Evolutionary conservation across 2,113 vertebrate genomes (phyloP).

Genomic region (Collichthys lucidus): DNA sequence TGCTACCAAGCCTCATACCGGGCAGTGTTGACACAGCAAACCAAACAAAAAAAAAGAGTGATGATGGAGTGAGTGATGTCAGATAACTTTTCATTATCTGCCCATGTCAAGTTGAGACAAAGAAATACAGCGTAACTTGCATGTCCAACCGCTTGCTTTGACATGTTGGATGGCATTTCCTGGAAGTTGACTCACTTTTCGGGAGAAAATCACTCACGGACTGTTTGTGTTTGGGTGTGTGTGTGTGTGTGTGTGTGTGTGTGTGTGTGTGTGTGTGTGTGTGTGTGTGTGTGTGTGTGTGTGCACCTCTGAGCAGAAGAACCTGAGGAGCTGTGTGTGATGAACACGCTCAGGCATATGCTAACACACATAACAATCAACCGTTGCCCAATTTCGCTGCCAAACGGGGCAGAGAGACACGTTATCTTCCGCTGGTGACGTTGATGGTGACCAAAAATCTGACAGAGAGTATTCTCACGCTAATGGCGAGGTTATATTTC

Average conservation of each 20-base stretch:
- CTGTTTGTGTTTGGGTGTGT: background rate
- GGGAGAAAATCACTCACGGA: background rate
- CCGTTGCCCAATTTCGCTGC: conserved; percentile 34
- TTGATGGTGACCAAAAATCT: background rate
- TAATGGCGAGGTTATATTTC: background rate
- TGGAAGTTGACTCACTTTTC: background rate
- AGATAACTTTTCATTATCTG: background rate
- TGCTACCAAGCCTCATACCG: background rate
- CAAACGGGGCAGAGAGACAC: background rate
- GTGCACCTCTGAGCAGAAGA: conserved; percentile 38
- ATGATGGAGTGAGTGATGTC: background rate
- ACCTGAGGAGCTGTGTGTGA: conserved; percentile 55
- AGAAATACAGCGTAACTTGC: background rate
- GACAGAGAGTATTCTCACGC: background rate
- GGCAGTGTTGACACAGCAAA: conserved; percentile 37
- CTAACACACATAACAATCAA: conserved; percentile 71
- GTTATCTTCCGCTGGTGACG: conserved; percentile 34
- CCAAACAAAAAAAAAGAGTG: background rate
- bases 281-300: background rate
- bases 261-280: conserved; percentile 3
- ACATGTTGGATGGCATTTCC: conserved; percentile 21
- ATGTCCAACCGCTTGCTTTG: background rate
- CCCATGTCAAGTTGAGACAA: conserved; percentile 24
- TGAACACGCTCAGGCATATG: conserved; percentile 64
- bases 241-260: background rate